phyloP scores from a whole-genome alignment of 2,888 invertebrate species.

The Mythimna vitellina region DNA sequence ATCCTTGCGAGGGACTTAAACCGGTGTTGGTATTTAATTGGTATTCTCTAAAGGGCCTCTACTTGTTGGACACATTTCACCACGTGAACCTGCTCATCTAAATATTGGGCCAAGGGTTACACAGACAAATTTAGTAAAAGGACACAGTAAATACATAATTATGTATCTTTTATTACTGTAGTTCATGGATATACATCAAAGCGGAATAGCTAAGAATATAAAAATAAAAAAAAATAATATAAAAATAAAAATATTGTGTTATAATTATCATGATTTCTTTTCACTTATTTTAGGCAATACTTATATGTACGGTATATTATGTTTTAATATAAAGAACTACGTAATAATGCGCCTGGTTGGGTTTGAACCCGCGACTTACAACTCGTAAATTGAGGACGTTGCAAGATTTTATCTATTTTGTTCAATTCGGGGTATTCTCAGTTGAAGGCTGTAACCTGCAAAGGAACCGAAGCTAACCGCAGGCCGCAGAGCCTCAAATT shows the following conservation, averaged over 20 bases:
- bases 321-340: constrained; percentile 2
- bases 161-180: not conserved
- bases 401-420: not conserved
- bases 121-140: not conserved
- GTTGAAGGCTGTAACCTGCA: not conserved
- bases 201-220: not conserved
- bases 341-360: not conserved
- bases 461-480: constrained; percentile 21
- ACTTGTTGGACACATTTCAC: constrained; percentile 13
- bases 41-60: constrained; percentile 16
- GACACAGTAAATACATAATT: not conserved
- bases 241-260: not conserved
- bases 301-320: not conserved
- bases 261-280: not conserved
- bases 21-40: constrained; percentile 2
- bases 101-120: constrained; percentile 20
- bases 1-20: not conserved
- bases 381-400: too few species aligned
- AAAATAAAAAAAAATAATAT: too few species aligned
- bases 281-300: not conserved
- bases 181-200: not conserved
- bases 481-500: constrained; percentile 6
- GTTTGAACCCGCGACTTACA: not conserved
- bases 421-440: not conserved
- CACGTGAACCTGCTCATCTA: constrained; percentile 14